These are phyloP conservation scores for Streptopelia turtur DNA, from an alignment of 2,797 vertebrate genomes.

Conservation along the genomic window DNA sequence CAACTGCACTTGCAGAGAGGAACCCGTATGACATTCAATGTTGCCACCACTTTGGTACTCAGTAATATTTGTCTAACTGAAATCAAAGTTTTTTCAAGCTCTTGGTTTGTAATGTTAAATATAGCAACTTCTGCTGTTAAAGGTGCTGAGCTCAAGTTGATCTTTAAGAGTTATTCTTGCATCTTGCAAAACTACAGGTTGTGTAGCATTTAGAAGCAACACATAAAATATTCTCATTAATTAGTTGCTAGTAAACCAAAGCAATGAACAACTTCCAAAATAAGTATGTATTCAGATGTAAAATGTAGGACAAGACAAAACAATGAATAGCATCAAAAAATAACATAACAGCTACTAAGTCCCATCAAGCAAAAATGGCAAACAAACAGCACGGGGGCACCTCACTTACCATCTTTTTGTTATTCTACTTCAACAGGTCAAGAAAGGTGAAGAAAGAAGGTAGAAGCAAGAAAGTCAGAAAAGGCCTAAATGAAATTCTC, in stretches of 20 bases:
- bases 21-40: not conserved
- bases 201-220: slow-evolving; percentile 53
- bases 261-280: slow-evolving; percentile 72
- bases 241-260: slow-evolving; percentile 77
- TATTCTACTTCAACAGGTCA: slow-evolving; percentile 95
- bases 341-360: slow-evolving; percentile 68
- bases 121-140: not conserved
- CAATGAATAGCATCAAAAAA: slow-evolving; percentile 43
- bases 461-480: slow-evolving; percentile 85
- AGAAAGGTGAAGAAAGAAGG: slow-evolving; percentile 86
- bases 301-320: slow-evolving; percentile 66
- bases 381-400: slow-evolving; percentile 83
- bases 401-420: slow-evolving; percentile 99
- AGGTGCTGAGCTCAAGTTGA: not conserved
- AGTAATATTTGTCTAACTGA: not conserved
- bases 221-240: slow-evolving; percentile 55
- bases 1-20: not conserved
- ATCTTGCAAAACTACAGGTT: slow-evolving; percentile 21
- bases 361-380: slow-evolving; percentile 84
- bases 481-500: slow-evolving; percentile 78
- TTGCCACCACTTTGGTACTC: not conserved
- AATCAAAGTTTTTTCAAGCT: not conserved
- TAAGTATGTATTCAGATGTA: slow-evolving; percentile 72
- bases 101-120: not conserved
- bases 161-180: slow-evolving; percentile 4